These are phyloP conservation scores for Nemopilema nomurai DNA, from an alignment of 30 jellyfish, hydroid and myxozoan species.

Conservation along the genomic window DNA sequence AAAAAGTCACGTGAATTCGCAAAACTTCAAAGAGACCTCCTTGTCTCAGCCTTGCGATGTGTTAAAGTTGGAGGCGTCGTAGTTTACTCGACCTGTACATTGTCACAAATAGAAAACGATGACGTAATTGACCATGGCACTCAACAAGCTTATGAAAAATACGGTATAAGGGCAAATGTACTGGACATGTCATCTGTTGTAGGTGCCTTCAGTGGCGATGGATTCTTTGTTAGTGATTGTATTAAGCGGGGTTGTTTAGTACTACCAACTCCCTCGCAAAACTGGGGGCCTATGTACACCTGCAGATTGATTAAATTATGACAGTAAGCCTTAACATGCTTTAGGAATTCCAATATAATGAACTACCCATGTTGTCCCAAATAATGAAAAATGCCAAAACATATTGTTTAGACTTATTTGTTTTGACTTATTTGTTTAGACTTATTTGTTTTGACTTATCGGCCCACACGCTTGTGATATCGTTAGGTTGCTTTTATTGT, in stretches of 20 bases:
- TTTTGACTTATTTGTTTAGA: no score
- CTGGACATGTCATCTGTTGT: not conserved
- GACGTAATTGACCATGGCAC: slow-evolving; percentile 45
- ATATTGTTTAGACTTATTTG: no score
- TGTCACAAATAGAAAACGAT: slow-evolving; percentile 78
- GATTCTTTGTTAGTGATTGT: slow-evolving; percentile 5
- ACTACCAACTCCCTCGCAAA: slow-evolving; percentile 33
- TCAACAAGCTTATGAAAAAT: not conserved
- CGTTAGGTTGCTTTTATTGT: no score
- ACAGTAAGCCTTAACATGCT: no score
- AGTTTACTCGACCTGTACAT: slow-evolving; percentile 82
- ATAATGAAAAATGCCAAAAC: no score
- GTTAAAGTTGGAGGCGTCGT: slow-evolving; percentile 74
- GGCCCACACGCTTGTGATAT: no score
- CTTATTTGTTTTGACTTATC: no score
- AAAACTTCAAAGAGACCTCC: slow-evolving; percentile 62
- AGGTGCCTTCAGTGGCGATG: slow-evolving; percentile 5
- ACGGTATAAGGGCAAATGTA: not conserved
- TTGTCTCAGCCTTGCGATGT: slow-evolving; percentile 61
- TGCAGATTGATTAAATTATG: slow-evolving; percentile 36
- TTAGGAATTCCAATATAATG: no score
- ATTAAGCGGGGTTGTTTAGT: slow-evolving; percentile 46
- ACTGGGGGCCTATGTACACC: slow-evolving; percentile 90
- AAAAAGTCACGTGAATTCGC: slow-evolving; percentile 59
- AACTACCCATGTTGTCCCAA: no score